Percentiles rank a stretch among this genome's conserved stretches.
These are phyloP conservation scores for Anodontia alba DNA, from an alignment of 2,888 invertebrate species.

Conservation along the genomic window DNA sequence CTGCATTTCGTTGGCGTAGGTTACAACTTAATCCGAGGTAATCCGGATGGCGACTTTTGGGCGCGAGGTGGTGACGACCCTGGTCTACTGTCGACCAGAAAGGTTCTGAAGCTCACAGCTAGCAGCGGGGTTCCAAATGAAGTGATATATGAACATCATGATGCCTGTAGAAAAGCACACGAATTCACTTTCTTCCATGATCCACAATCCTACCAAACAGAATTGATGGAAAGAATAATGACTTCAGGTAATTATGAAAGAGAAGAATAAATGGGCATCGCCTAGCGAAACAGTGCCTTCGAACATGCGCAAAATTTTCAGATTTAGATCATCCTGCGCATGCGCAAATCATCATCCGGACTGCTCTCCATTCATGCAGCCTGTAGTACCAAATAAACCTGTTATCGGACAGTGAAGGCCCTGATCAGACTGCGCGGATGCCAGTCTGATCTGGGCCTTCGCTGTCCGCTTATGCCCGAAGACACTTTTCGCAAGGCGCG, in stretches of 20 bases:
- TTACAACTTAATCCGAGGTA: slow-evolving; percentile 53
- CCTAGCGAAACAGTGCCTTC: no score
- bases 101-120: slow-evolving; percentile 40
- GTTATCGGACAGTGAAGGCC: no score
- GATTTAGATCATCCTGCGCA: no score
- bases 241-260: slow-evolving; percentile 35
- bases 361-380: no score
- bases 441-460: no score
- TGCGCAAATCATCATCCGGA: no score
- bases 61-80: slow-evolving; percentile 59
- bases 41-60: slow-evolving; percentile 64
- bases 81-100: slow-evolving; percentile 54
- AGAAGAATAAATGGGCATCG: no score
- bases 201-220: slow-evolving; percentile 53
- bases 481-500: no score
- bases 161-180: slow-evolving; percentile 51
- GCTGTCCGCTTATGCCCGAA: no score
- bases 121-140: slow-evolving; percentile 41
- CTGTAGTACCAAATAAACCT: no score
- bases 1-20: slow-evolving; percentile 61
- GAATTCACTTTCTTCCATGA: slow-evolving; percentile 56
- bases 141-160: slow-evolving; percentile 55
- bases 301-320: no score
- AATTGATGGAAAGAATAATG: slow-evolving; percentile 46
- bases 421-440: no score